Evolutionary conservation across 2,113 vertebrate genomes (phyloP).

Genomic region (Dicrurus megarhynchus): DNA sequence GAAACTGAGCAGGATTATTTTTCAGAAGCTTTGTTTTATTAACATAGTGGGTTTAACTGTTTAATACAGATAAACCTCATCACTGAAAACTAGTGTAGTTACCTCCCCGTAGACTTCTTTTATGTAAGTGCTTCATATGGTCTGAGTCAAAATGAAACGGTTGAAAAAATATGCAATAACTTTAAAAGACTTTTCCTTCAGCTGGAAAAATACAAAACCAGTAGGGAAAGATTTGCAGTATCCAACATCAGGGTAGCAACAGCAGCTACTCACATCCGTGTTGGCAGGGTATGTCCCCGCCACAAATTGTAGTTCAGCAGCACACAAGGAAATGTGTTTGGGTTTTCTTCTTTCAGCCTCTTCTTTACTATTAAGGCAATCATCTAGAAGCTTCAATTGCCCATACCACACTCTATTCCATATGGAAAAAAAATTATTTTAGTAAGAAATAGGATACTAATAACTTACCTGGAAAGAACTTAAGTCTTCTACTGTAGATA

Average conservation of each 20-base stretch:
- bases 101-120: background rate
- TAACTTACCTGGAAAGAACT: conserved; percentile 25
- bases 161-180: background rate
- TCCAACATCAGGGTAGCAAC: background rate
- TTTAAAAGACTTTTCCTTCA: background rate
- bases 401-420: background rate
- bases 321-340: background rate
- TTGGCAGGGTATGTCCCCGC: background rate
- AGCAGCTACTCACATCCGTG: background rate
- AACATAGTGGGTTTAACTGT: background rate
- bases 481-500: background rate
- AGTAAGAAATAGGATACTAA: background rate
- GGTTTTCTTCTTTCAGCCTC: background rate
- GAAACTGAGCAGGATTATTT: conserved; percentile 32
- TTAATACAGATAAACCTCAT: conserved; percentile 28
- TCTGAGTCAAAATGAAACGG: background rate
- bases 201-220: background rate
- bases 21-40: conserved; percentile 48
- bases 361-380: background rate
- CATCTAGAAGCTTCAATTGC: background rate
- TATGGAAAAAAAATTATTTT: background rate
- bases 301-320: fast-evolving
- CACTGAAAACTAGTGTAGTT: background rate
- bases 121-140: fast-evolving
- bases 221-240: fast-evolving